phyloP scores from a whole-genome alignment of 2,888 invertebrate genomes.

The Sinopyrophorus schimmeli region DNA sequence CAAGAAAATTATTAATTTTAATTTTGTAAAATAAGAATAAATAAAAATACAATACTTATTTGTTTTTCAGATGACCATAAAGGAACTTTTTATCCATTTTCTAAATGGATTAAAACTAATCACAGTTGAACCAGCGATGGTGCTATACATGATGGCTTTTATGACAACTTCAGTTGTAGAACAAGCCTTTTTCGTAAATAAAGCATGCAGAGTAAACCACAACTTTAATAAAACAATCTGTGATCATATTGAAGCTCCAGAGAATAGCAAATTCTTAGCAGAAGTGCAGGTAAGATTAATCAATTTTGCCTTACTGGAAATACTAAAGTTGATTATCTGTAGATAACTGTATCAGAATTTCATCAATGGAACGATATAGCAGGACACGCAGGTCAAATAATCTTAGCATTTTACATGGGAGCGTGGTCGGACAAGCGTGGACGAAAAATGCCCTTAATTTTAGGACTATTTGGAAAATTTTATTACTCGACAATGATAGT shows the following conservation, averaged over 20 bases:
- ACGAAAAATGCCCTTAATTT: conserved; percentile 70
- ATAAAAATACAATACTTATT: background rate
- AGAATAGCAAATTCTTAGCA: conserved; percentile 63
- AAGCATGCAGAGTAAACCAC: conserved; percentile 76
- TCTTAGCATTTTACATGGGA: conserved; percentile 78
- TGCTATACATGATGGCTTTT: conserved; percentile 86
- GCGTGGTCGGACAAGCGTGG: conserved; percentile 83
- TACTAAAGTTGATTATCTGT: conserved; percentile 33
- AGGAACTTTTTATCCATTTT: conserved; percentile 4
- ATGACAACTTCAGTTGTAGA: conserved; percentile 81
- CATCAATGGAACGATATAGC: conserved; percentile 79
- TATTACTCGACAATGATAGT: conserved; percentile 76
- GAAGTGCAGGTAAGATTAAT: conserved; percentile 68
- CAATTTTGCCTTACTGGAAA: conserved; percentile 1
- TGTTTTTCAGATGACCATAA: conserved; percentile 16
- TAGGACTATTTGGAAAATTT: conserved; percentile 74
- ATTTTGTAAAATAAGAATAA: background rate
- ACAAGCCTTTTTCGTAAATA: conserved; percentile 76
- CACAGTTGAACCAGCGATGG: conserved; percentile 85
- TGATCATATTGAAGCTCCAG: conserved; percentile 60
- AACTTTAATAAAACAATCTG: conserved; percentile 71
- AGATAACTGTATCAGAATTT: conserved; percentile 74
- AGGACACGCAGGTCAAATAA: conserved; percentile 72
- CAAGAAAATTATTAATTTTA: too few species aligned
- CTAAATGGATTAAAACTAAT: conserved; percentile 43